Evolutionary conservation across 2,888 invertebrate genomes (phyloP).

Genomic region (Dusona sp.): DNA sequence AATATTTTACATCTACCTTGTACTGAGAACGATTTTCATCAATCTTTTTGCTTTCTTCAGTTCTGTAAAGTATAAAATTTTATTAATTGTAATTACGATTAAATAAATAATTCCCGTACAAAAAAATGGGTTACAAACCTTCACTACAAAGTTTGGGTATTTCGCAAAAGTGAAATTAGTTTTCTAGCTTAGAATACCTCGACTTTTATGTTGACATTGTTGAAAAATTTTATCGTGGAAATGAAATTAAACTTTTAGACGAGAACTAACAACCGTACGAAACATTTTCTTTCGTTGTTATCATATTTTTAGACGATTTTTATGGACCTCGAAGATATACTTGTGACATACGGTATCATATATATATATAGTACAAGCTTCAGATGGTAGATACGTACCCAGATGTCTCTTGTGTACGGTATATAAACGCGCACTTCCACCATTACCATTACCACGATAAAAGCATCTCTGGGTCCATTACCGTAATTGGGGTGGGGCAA

Average conservation of each 20-base stretch:
- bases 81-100: no score
- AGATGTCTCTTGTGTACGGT: constrained; percentile 62
- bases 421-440: constrained; percentile 65
- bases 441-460: constrained; percentile 72
- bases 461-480: constrained; percentile 76
- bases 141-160: not conserved
- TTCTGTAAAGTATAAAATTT: no score
- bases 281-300: not conserved
- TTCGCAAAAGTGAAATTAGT: not conserved
- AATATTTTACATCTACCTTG: not conserved
- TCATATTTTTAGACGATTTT: constrained; percentile 32
- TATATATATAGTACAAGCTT: constrained; percentile 46
- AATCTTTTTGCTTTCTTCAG: not conserved
- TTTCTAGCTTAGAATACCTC: not conserved
- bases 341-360: constrained; percentile 28
- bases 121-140: not conserved
- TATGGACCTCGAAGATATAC: constrained; percentile 27
- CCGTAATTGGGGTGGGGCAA: constrained; percentile 73
- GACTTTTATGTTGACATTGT: constrained; percentile 58
- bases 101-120: no score
- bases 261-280: not conserved
- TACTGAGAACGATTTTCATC: not conserved
- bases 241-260: not conserved
- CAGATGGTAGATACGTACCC: constrained; percentile 53
- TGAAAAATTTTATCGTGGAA: not conserved